Evolutionary conservation across 2,113 vertebrate species (phyloP).

Genomic region (Tragelaphus scriptus): DNA sequence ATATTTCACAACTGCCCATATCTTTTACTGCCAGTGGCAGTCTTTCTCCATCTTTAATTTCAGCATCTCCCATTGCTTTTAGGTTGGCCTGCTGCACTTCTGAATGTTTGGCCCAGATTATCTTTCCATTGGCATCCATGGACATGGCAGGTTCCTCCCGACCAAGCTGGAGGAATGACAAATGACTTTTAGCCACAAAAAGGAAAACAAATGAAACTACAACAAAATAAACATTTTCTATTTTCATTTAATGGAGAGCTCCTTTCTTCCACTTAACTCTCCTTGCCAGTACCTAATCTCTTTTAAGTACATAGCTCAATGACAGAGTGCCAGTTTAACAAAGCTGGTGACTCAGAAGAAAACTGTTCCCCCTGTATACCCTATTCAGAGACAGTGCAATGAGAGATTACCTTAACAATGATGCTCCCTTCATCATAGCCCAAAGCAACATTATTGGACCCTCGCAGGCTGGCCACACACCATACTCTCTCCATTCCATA

Average conservation of each 20-base stretch:
- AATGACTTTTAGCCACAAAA: neutral
- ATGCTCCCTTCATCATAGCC: slow-evolving; percentile 99
- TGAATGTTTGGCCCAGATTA: slow-evolving; percentile 99
- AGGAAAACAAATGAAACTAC: neutral
- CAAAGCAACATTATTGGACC: slow-evolving; percentile 96
- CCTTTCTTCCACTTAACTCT: neutral
- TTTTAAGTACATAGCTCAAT: neutral
- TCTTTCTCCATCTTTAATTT: slow-evolving; percentile 98
- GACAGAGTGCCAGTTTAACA: neutral
- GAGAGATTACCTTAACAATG: slow-evolving; percentile 91
- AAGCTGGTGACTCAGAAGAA: neutral
- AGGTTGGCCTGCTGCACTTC: slow-evolving; percentile 98
- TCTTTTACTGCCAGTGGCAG: slow-evolving; percentile 97
- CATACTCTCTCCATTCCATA: slow-evolving; percentile 99
- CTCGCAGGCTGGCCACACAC: slow-evolving; percentile 95
- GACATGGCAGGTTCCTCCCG: slow-evolving; percentile 99
- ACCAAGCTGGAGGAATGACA: slow-evolving; percentile 85
- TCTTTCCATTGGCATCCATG: slow-evolving; percentile 98
- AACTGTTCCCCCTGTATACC: neutral
- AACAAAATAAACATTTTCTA: neutral
- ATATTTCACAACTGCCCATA: slow-evolving; percentile 99
- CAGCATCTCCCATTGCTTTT: slow-evolving; percentile 99
- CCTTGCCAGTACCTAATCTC: neutral
- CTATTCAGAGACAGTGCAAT: neutral
- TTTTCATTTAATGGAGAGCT: neutral